Conservation (phyloP, 2,797 vertebrate genomes). For the Hydrocynus forskahlii region DNA sequence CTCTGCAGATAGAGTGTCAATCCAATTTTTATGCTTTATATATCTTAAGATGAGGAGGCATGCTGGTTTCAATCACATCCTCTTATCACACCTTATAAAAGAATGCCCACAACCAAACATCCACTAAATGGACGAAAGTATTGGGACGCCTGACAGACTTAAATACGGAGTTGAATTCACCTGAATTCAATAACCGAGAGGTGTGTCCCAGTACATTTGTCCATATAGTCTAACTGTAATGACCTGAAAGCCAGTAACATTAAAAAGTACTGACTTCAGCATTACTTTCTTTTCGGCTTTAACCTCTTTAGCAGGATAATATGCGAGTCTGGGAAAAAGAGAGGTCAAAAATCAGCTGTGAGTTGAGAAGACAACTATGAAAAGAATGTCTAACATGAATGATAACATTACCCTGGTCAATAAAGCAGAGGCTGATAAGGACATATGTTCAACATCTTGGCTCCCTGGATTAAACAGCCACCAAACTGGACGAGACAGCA, state of each 20-base stretch:
- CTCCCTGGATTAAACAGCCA: background rate
- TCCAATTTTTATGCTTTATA: background rate
- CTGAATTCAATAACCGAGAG: too few relatives aligned
- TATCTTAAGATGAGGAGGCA: too few relatives aligned
- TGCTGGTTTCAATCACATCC: background rate
- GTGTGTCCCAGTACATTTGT: too few relatives aligned
- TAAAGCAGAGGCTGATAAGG: background rate
- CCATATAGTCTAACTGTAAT: too few relatives aligned
- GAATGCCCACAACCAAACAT: background rate
- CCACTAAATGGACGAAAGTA: too few relatives aligned
- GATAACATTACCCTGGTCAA: conserved; percentile 13
- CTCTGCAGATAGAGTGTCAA: background rate
- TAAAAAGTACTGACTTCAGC: background rate
- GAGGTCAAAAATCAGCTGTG: background rate
- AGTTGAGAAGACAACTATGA: background rate
- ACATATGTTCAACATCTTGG: background rate
- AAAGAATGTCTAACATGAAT: background rate
- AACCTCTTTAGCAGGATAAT: background rate
- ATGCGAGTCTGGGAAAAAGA: background rate
- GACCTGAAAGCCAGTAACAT: background rate
- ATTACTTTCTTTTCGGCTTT: background rate
- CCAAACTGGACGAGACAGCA: background rate
- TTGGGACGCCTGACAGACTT: too few relatives aligned
- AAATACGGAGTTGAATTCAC: too few relatives aligned
- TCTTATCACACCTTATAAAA: background rate